Conservation (phyloP, 1,140 invertebrate species). For the Cardiocondyla obscurior region DNA sequence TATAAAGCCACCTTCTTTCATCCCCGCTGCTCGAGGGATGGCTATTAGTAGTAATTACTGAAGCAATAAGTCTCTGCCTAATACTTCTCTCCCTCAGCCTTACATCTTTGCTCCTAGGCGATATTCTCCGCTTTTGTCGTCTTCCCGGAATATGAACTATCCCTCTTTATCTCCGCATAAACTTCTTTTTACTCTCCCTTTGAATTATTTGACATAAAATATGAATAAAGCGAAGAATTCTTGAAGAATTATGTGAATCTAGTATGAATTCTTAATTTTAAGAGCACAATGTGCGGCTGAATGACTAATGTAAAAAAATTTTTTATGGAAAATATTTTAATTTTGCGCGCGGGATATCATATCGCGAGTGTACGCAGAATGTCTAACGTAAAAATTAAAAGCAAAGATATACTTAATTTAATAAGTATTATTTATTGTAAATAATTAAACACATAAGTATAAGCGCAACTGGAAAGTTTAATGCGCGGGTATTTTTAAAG, state of each 20-base stretch:
- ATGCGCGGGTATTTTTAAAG: background rate
- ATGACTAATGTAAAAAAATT: background rate
- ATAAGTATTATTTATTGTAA: background rate
- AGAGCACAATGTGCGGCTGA: background rate
- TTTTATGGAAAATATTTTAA: background rate
- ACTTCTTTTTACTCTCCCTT: constrained; percentile 32
- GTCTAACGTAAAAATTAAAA: background rate
- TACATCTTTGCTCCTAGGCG: constrained; percentile 59
- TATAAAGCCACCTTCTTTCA: constrained; percentile 3
- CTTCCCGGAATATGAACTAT: constrained; percentile 49
- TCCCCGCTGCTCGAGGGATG: constrained; percentile 5
- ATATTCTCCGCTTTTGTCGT: constrained; percentile 48
- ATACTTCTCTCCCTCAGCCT: constrained; percentile 62
- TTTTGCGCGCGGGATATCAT: background rate
- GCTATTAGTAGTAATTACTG: constrained; percentile 70
- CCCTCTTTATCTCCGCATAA: constrained; percentile 16
- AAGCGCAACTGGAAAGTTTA: background rate
- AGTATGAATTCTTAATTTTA: constrained; percentile 27
- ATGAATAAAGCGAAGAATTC: constrained; percentile 12
- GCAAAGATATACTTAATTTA: no score
- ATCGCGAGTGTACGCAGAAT: background rate
- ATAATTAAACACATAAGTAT: background rate
- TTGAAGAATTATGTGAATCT: background rate
- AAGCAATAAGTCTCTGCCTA: constrained; percentile 71
- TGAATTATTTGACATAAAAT: constrained; percentile 22